Base-by-base conservation (phyloP, 2,797 vertebrate genomes). In the Sebastes iracundus region DNA sequence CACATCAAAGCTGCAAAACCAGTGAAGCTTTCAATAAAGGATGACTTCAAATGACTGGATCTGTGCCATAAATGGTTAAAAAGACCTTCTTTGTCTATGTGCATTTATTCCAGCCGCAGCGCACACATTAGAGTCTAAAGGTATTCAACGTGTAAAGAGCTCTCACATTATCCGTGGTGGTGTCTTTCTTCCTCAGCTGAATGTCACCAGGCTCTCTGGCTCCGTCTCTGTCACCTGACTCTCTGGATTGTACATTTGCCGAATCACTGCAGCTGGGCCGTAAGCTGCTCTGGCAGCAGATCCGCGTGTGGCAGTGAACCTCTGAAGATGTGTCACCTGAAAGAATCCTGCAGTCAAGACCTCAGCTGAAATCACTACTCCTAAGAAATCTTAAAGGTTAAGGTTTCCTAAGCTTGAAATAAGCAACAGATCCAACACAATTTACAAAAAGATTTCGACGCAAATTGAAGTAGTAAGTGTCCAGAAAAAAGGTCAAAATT, bases 321-420 rank as follows among this genome's bases (percentile, higher is more conserved):
- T 75, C 78, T 58, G 73, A 73, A 23, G 83, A 88, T n/a, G 9
- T 3, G 7, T 64, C 35, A 75, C 75, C 86, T 91, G 82, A 77
- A 81, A 84, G 64, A 78, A 72, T 28, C 27, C 30, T 22, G 1
- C 0, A 61, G 7, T 88, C 49, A 86, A 9, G 59, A 59, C 18
- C 42, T 82, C 20, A 62, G 6, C 13, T 22, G 32, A 38, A 66
- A 6, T 33, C 52, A 20, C 16, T 16, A 30, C 46, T 64, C 33
- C 27, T 11, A 5, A 64, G 2, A 58, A n/a, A 53, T 18, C 5
- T 0, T 16, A 58, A 30, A 11, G 49, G 6, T 16, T 13, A 28
- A 18, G 18, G 18, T 35, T 66, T 28, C 5, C 27, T 27, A 22
- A 12, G 27, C 58, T 16, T 27, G 10, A 22, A 61, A 46, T n/a